A percentile compares a stretch with the other conserved stretches of the same genome.
These are phyloP conservation scores for Elaeidobius kamerunicus DNA, from an alignment of 2,888 invertebrate species.

Conservation along the genomic window DNA sequence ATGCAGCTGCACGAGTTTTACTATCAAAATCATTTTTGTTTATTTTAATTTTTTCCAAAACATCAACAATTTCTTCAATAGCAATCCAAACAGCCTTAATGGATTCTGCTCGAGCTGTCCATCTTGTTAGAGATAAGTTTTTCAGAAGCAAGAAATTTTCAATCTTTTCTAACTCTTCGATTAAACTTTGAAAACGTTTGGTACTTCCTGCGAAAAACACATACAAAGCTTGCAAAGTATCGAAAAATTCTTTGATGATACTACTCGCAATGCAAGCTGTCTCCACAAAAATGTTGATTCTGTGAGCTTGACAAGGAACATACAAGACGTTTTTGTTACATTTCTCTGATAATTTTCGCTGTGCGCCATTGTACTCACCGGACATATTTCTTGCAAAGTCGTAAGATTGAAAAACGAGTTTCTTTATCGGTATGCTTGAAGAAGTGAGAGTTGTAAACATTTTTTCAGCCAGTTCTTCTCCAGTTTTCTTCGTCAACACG, in stretches of 20 bases:
- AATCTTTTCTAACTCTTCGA: constrained; percentile 2
- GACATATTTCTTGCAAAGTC: constrained; percentile 15
- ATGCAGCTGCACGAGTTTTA: not conserved
- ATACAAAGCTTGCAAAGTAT: constrained; percentile 15
- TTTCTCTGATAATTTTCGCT: constrained; percentile 7
- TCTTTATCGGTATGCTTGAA: constrained; percentile 1
- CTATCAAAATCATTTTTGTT: no score
- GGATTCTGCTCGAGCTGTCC: constrained; percentile 1
- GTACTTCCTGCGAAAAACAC: constrained; percentile 12
- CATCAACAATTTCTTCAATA: not conserved
- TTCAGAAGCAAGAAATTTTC: constrained; percentile 4
- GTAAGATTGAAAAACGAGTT: constrained; percentile 14
- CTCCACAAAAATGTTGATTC: constrained; percentile 12
- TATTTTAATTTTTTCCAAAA: constrained; percentile 2
- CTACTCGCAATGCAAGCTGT: constrained; percentile 13
- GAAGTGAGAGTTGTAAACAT: not conserved
- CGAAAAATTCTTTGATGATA: constrained; percentile 7
- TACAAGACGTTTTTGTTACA: not conserved
- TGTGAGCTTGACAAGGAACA: constrained; percentile 11
- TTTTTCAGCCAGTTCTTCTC: constrained; percentile 2
- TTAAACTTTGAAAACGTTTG: constrained; percentile 6
- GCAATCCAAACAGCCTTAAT: not conserved
- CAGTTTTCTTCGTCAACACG: constrained; percentile 1
- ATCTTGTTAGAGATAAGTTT: constrained; percentile 8
- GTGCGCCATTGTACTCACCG: constrained; percentile 10